phyloP scores from a whole-genome alignment of 2,113 vertebrate genomes.

The Excalfactoria chinensis region DNA sequence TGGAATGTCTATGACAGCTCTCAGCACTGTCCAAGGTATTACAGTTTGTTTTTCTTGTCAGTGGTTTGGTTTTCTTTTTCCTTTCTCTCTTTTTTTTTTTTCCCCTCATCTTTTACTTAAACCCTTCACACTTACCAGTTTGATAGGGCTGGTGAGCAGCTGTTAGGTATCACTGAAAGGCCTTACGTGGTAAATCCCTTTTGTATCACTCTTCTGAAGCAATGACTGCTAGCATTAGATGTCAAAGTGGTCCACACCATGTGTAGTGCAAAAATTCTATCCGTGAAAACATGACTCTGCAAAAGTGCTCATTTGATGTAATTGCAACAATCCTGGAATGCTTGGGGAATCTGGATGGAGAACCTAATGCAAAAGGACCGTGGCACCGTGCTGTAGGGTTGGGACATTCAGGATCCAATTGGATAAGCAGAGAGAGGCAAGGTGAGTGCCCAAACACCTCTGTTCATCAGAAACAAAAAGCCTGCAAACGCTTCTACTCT shows the following conservation, averaged over 20 bases:
- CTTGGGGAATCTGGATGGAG: not conserved
- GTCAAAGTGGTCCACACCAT: not conserved
- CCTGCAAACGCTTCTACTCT: not conserved
- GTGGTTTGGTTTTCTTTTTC: not conserved
- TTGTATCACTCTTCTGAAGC: conserved; percentile 1
- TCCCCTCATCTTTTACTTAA: not conserved
- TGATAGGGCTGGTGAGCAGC: not conserved
- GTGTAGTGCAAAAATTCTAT: not conserved
- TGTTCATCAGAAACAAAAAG: not conserved
- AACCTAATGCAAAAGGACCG: not conserved
- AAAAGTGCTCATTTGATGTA: not conserved
- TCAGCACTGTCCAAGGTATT: not conserved
- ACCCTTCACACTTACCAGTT: not conserved
- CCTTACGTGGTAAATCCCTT: conserved; percentile 23
- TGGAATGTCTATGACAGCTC: not conserved
- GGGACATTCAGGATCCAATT: fast-evolving
- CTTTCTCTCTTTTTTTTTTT: not conserved
- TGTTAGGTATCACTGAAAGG: not conserved
- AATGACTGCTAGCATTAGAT: conserved; percentile 4
- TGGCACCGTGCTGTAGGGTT: fast-evolving
- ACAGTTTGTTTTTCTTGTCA: too few relatives aligned
- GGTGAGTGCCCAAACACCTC: not conserved
- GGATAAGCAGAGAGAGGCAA: not conserved
- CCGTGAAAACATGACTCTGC: not conserved
- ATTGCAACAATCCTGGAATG: not conserved